phyloP scores from a whole-genome alignment of 2,113 vertebrate genomes.

The Odontesthes bonariensis region DNA sequence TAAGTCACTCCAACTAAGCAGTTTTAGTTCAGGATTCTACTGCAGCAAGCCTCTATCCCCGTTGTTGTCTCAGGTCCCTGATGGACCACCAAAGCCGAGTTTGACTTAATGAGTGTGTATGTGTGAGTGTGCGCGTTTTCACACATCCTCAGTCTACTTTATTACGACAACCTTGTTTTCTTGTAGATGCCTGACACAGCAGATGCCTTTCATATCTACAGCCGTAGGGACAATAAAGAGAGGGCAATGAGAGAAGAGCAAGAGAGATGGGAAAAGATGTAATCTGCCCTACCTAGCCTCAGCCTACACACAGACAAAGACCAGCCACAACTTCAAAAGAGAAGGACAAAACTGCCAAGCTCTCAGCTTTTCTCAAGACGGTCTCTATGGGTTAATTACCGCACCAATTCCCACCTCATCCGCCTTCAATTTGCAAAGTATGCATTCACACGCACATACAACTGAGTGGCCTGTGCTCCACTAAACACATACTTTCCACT shows the following conservation, averaged over 20 bases:
- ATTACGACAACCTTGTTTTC: conserved; percentile 66
- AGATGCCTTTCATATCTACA: conserved; percentile 64
- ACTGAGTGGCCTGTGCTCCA: conserved; percentile 18
- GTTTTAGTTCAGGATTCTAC: conserved; percentile 68
- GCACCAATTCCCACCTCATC: conserved; percentile 64
- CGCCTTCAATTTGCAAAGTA: conserved; percentile 64
- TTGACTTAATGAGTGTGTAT: conserved; percentile 63
- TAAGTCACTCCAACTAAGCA: conserved; percentile 73
- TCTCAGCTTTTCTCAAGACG: conserved; percentile 52
- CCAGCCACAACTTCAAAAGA: conserved; percentile 69
- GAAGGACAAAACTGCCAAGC: conserved; percentile 38
- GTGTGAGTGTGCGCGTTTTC: background rate
- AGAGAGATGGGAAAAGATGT: conserved; percentile 38
- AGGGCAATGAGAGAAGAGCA: conserved; percentile 49
- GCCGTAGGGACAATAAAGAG: conserved; percentile 62
- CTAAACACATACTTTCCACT: conserved; percentile 28
- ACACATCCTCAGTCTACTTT: conserved; percentile 47
- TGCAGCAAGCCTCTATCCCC: conserved; percentile 55
- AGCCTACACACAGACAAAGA: conserved; percentile 49
- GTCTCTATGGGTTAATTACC: conserved; percentile 81
- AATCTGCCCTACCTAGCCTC: conserved; percentile 43
- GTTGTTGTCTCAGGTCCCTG: conserved; percentile 40
- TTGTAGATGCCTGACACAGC: conserved; percentile 71
- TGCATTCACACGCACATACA: conserved; percentile 49
- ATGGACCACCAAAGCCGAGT: conserved; percentile 59